Conservation (phyloP, 2,888 invertebrate species). For the Brachypalpus laphriformis region DNA sequence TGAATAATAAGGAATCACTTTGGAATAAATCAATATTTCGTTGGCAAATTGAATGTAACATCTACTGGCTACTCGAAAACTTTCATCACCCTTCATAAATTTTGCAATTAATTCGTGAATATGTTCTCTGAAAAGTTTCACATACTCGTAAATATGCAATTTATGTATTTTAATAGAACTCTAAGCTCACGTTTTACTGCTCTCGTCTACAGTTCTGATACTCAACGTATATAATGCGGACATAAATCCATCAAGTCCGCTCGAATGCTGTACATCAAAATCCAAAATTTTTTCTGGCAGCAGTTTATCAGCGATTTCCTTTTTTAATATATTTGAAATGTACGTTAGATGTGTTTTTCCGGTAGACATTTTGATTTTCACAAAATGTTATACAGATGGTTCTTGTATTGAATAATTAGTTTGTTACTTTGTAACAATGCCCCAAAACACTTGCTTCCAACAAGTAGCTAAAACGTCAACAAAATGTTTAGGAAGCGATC, state of each 20-base stretch:
- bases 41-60: conserved; percentile 80
- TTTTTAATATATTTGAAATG: conserved; percentile 77
- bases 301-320: conserved; percentile 77
- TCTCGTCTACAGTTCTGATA: conserved; percentile 24
- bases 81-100: conserved; percentile 80
- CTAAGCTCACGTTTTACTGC: conserved; percentile 31
- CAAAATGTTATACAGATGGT: neutral
- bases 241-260: conserved; percentile 81
- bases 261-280: conserved; percentile 76
- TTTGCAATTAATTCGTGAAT: conserved; percentile 78
- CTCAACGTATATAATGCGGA: conserved; percentile 77
- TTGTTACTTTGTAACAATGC: neutral
- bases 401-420: neutral
- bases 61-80: conserved; percentile 79
- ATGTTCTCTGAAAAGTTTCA: conserved; percentile 32
- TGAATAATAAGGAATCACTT: conserved; percentile 79
- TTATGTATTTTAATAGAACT: too few relatives aligned
- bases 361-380: conserved; percentile 42
- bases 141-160: conserved; percentile 2
- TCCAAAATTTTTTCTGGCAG: conserved; percentile 75
- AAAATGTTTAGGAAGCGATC: too few relatives aligned
- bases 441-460: neutral
- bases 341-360: conserved; percentile 75
- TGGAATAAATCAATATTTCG: conserved; percentile 79
- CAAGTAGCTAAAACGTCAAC: neutral